Base-by-base conservation (phyloP, 1,140 invertebrate genomes). In the Aricia agestis region DNA sequence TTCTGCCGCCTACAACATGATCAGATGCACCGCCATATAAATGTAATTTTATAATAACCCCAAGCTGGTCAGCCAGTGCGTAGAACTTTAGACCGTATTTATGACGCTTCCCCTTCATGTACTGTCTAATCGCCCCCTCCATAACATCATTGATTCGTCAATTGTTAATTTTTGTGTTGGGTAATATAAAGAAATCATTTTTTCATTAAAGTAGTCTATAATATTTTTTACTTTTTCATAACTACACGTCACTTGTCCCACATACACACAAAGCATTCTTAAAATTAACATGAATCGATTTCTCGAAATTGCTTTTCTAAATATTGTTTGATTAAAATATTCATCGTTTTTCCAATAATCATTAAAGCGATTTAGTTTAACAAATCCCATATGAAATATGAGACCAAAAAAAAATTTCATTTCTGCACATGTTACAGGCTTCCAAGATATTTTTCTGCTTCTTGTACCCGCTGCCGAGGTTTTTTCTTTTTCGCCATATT, bases 141-240 rank as follows among this genome's bases (percentile, higher is more conserved):
- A 85, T 70, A 82, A 73, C 66, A 84, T 72, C 75, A 83, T 78
- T 36, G 78, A 79, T 67, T 84, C 81, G 69, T 84, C 78, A 18
- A 79, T 76, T 19, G 68, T 76, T 69, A 83, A 67, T 71, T 79
- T 68, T 72, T 75, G 75, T 18, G 69, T 68, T 13, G 77, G 76
- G 68, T 75, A 77, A 78, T 79, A 84, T 18, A 77, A 72, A 57
- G 58, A 57, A 17, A 67, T 70, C 72, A 83, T 82, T 79, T 67
- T 81, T 25, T 78, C 72, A 73, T 78, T 83, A 71, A 77, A 81
- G 42, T 66, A 69, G 32, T 74, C 70, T 42, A 69, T 74, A 52
- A 72, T 72, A 72, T 59, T 72, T 72, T 72, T 72, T 25, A 72
- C 67, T 72, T 72, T 72, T 32, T 52, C 58, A 25, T 45, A 67